phyloP scores from a whole-genome alignment of 2,888 invertebrate species.

The Apamea crenata region DNA sequence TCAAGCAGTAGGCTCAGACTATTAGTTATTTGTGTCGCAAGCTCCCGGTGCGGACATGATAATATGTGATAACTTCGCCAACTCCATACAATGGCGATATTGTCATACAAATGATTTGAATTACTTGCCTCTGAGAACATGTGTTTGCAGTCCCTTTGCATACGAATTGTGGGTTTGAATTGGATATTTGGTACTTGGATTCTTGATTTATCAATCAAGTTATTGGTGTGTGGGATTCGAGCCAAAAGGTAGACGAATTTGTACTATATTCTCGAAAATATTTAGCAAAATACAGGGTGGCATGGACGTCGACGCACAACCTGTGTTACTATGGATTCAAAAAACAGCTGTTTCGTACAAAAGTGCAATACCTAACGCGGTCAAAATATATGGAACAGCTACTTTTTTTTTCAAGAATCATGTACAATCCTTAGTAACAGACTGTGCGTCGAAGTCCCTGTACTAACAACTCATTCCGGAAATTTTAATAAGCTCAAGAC shows the following conservation, averaged over 20 bases:
- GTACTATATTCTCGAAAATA: neutral
- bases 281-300: neutral
- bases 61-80: slow-evolving; percentile 74
- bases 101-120: slow-evolving; percentile 72
- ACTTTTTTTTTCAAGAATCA: too few species aligned
- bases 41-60: slow-evolving; percentile 66
- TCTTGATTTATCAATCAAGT: slow-evolving; percentile 8
- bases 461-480: neutral
- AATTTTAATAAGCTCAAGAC: neutral
- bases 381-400: too few species aligned
- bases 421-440: too few species aligned
- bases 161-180: slow-evolving; percentile 33
- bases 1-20: slow-evolving; percentile 62
- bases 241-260: neutral
- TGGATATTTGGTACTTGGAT: slow-evolving; percentile 14
- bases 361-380: too few species aligned
- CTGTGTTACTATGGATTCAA: too few species aligned
- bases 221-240: neutral
- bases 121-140: slow-evolving; percentile 54
- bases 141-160: slow-evolving; percentile 44
- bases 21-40: slow-evolving; percentile 73
- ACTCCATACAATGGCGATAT: slow-evolving; percentile 73
- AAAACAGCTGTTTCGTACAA: too few species aligned
- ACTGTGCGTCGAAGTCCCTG: too few species aligned
- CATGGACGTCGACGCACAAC: too few species aligned